A percentile compares a stretch with the other conserved stretches of the same genome.
Evolutionary conservation across 2,113 vertebrate species (phyloP).

Genomic region (Dipodomys spectabilis): DNA sequence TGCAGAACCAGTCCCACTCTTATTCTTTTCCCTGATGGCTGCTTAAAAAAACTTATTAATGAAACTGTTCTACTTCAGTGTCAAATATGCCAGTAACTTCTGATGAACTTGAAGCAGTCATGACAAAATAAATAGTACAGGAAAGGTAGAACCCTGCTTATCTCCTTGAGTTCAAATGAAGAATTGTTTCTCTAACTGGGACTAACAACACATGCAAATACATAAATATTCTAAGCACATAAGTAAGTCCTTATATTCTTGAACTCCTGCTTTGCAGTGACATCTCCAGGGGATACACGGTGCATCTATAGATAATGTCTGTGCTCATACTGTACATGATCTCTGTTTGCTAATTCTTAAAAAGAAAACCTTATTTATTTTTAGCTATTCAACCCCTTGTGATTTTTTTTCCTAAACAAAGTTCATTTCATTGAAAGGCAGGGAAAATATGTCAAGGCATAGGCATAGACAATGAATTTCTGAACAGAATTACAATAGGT

Average conservation of each 20-base stretch:
- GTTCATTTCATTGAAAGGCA: constrained; percentile 3
- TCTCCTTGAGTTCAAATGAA: neutral
- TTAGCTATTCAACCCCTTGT: neutral
- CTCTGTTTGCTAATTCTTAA: too few species aligned
- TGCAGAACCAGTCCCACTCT: neutral
- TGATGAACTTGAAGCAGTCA: neutral
- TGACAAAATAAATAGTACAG: neutral
- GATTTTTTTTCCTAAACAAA: neutral
- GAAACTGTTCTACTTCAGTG: neutral
- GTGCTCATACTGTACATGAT: too few species aligned
- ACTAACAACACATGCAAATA: neutral
- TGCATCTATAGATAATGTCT: too few species aligned
- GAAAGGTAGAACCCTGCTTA: neutral
- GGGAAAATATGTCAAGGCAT: neutral
- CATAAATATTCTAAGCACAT: neutral
- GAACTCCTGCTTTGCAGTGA: neutral
- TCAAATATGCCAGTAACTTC: neutral
- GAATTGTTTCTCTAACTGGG: neutral
- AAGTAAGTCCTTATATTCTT: neutral
- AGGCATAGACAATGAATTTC: neutral
- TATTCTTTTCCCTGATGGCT: neutral
- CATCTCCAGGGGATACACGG: neutral
- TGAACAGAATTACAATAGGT: neutral
- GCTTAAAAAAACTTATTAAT: neutral
- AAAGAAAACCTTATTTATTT: neutral